phyloP scores from a whole-genome alignment of 2,888 invertebrate genomes.

The Platycheirus albimanus region DNA sequence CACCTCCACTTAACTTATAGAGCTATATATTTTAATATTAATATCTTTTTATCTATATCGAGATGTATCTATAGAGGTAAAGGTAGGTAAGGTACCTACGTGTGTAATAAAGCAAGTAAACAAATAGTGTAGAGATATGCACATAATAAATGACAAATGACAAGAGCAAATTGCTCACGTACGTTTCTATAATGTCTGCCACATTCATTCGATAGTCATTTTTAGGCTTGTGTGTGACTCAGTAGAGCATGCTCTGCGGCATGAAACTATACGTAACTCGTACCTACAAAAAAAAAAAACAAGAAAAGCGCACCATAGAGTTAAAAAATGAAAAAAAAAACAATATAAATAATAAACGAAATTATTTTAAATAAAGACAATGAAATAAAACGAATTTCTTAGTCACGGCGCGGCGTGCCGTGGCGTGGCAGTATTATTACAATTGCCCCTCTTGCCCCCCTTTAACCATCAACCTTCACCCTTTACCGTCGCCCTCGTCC shows the following conservation, averaged over 20 bases:
- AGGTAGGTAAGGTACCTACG: neutral
- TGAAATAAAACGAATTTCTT: constrained; percentile 73
- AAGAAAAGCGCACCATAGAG: constrained; percentile 26
- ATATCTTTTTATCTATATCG: constrained; percentile 22
- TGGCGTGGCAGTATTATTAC: constrained; percentile 14
- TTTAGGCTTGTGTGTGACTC: constrained; percentile 68
- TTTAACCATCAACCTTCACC: constrained; percentile 19
- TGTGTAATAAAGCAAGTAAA: constrained; percentile 51
- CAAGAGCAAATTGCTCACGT: constrained; percentile 72
- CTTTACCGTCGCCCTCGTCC: constrained; percentile 16
- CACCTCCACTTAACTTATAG: constrained; percentile 28
- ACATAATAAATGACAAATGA: constrained; percentile 73
- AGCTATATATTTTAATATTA: constrained; percentile 23
- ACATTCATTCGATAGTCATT: constrained; percentile 53
- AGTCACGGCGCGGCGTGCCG: constrained; percentile 43
- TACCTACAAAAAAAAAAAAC: constrained; percentile 9
- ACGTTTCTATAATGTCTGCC: constrained; percentile 45
- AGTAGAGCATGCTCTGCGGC: constrained; percentile 62
- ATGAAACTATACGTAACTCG: constrained; percentile 29
- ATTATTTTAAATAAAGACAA: constrained; percentile 73
- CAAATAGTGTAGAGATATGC: constrained; percentile 64
- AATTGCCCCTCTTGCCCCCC: constrained; percentile 1
- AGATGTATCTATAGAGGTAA: neutral
- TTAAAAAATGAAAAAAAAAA: constrained; percentile 33
- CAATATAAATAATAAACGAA: constrained; percentile 70